Evolutionary conservation across 2,113 vertebrate species (phyloP).

Genomic region (Piaya cayana): DNA sequence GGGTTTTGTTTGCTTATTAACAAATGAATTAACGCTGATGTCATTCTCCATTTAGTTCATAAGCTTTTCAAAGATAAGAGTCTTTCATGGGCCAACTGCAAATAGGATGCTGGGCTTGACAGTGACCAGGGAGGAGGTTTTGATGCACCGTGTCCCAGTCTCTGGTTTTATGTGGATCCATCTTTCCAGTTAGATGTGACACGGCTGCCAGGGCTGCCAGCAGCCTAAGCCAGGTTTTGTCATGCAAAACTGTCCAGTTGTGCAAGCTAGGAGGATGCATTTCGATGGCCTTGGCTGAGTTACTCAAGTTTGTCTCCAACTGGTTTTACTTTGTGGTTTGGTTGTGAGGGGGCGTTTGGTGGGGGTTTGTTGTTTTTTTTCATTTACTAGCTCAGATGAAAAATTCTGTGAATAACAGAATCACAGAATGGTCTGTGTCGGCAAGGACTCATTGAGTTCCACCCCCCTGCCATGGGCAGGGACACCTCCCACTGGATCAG

Average conservation of each 20-base stretch:
- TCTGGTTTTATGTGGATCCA: neutral
- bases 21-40: too few relatives aligned
- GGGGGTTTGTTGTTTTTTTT: neutral
- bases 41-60: neutral
- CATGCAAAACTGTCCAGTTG: neutral
- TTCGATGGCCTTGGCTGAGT: neutral
- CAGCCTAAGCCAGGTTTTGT: neutral
- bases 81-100: neutral
- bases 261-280: neutral
- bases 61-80: neutral
- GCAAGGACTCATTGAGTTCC: too few relatives aligned
- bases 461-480: too few relatives aligned
- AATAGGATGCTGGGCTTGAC: neutral
- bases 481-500: too few relatives aligned
- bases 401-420: too few relatives aligned
- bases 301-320: neutral
- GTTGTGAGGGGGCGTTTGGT: neutral
- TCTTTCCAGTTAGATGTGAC: neutral
- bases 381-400: neutral
- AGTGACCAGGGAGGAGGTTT: neutral
- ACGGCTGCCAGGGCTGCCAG: neutral
- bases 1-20: neutral
- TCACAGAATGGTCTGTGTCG: too few relatives aligned
- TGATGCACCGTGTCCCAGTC: rapidly evolving
- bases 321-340: neutral